Evolutionary conservation across 2,797 vertebrate genomes (phyloP), one percentile per base, ranked within the genome.

Genomic region (Sus cebifrons): DNA sequence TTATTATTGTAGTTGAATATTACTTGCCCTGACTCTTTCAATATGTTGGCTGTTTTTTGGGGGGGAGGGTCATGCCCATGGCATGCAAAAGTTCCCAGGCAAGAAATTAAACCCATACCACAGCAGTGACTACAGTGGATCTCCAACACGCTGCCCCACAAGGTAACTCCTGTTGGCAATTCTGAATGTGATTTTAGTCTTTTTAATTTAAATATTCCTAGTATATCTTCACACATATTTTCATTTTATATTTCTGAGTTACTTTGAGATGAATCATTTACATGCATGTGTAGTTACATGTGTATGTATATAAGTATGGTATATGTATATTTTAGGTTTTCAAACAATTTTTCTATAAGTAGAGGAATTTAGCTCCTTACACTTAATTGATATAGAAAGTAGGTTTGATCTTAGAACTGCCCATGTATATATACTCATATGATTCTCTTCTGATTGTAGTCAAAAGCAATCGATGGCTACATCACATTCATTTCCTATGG

Each of bases 201-300:
- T 86, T 82, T 81, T 44, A 75, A 81, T 81, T 79, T 60, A 85
- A 64, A 54, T 32, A 86, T 83, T 56, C 54, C 11, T 74, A 89
- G 27, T 9, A 74, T 60, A 21, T 25, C 10, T 44, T 68, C 52
- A 5, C 7, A 62, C 2, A 67, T 93, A 83, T 67, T 94, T 85
- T 75, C 91, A 77, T 73, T 91, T 79, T 62, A 23, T 62, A 49
- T 18, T 86, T 93, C 27, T 32, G 32, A 94, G 60, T 91, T 75
- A 94, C 15, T 94, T 68, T 91, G 81, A 86, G 20, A 84, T 58
- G 56, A 77, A 3, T 60, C 6, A 56, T 5, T 9, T 60, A 3
- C 75, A 12, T 40, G 18, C 12, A 65, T 32, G 21, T 75, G 6
- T 36, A 32, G 36, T 36, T 36, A 49, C 44, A 49, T 49, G 44